phyloP scores from a whole-genome alignment of 1,140 invertebrate species.

The Meteorus sp. region DNA sequence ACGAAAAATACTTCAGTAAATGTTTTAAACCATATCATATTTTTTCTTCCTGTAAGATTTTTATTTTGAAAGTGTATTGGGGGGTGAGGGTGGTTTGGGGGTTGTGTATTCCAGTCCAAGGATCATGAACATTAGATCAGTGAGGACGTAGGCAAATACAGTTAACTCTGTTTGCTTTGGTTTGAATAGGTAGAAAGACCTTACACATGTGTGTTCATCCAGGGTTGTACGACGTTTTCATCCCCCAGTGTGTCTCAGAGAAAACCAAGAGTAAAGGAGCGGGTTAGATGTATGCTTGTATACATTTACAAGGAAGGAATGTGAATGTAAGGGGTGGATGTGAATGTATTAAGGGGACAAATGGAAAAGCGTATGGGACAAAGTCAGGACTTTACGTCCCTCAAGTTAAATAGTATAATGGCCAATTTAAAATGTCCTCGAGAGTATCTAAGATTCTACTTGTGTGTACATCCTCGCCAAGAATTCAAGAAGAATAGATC shows the following conservation, averaged over 20 bases:
- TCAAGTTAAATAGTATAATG: slow-evolving; percentile 61
- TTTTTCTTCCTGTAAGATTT: no score
- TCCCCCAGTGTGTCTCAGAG: no score
- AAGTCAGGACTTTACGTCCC: slow-evolving; percentile 32
- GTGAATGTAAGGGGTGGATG: neutral
- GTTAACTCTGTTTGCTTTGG: slow-evolving; percentile 10
- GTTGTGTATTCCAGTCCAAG: neutral
- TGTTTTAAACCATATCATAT: no score
- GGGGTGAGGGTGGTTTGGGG: no score
- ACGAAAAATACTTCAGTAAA: no score
- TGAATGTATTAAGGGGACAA: neutral
- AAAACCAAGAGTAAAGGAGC: no score
- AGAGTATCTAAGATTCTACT: slow-evolving; percentile 21
- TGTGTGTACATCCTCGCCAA: no score
- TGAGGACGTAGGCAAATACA: slow-evolving; percentile 13
- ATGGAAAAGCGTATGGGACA: neutral
- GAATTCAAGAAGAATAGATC: no score
- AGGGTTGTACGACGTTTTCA: no score
- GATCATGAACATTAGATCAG: slow-evolving; percentile 8
- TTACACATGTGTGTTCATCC: slow-evolving; percentile 3
- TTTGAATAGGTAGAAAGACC: slow-evolving; percentile 1
- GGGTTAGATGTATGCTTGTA: neutral
- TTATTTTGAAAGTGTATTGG: no score
- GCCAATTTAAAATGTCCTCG: slow-evolving; percentile 58
- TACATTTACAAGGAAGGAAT: neutral